A percentile compares a stretch with the other conserved stretches of the same genome.
Conservation (phyloP, 2,888 invertebrate species). For the Andrena dorsata region DNA sequence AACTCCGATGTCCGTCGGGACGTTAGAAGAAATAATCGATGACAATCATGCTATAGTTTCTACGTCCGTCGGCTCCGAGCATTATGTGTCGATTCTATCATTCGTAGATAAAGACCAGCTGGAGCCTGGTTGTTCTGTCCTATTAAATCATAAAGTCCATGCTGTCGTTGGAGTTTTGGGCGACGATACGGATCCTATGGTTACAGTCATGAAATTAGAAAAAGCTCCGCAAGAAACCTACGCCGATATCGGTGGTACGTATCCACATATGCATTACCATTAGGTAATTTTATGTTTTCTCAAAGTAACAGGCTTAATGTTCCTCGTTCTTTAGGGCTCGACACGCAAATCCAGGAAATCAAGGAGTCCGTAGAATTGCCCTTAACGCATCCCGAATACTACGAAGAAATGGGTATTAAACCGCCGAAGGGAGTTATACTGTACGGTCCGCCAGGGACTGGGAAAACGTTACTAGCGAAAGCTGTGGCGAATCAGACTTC, state of each 20-base stretch:
- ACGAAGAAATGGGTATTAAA: conserved; percentile 99
- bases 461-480: conserved; percentile 98
- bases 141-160: conserved; percentile 99
- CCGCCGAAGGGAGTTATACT: conserved; percentile 99
- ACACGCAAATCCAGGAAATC: conserved; percentile 98
- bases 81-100: conserved; percentile 99
- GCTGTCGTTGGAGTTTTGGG: conserved; percentile 99
- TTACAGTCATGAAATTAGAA: conserved; percentile 99
- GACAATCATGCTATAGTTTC: conserved; percentile 99
- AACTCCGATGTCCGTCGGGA: conserved; percentile 99
- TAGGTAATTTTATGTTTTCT: not conserved
- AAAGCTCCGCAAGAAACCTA: conserved; percentile 99
- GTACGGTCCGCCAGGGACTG: conserved; percentile 99
- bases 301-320: not conserved
- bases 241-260: conserved; percentile 96
- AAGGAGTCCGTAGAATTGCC: conserved; percentile 99
- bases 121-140: conserved; percentile 99
- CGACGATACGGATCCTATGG: conserved; percentile 99
- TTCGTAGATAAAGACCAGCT: conserved; percentile 99
- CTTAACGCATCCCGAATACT: conserved; percentile 99
- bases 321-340: conserved; percentile 87
- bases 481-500: conserved; percentile 99
- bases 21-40: conserved; percentile 99
- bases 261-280: conserved; percentile 6
- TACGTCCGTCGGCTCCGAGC: conserved; percentile 99